phyloP scores from a whole-genome alignment of 2,888 invertebrate species.

The Trichogramma dendrolimi region DNA sequence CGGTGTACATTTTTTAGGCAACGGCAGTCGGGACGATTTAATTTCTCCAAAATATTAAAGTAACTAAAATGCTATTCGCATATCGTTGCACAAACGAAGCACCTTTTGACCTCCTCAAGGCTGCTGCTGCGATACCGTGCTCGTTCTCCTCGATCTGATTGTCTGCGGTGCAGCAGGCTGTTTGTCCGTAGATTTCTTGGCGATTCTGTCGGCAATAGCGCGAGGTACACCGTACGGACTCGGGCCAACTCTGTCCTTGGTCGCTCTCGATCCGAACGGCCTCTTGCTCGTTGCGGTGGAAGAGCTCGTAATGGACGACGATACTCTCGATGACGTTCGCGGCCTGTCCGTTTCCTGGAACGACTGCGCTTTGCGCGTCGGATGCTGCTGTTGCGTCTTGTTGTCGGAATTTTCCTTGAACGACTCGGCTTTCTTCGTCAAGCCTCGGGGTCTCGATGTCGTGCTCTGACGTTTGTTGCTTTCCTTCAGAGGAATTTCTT shows the following conservation, averaged over 20 bases:
- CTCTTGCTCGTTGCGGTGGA: slow-evolving; percentile 39
- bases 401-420: slow-evolving; percentile 14
- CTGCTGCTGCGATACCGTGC: slow-evolving; percentile 4
- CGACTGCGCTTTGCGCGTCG: slow-evolving; percentile 21
- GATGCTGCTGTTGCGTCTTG: slow-evolving; percentile 15
- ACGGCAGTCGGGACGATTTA: too few relatives aligned
- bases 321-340: slow-evolving; percentile 39
- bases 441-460: too few relatives aligned
- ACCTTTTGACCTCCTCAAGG: not conserved
- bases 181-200: slow-evolving; percentile 48
- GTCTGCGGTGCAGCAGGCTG: not conserved
- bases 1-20: too few relatives aligned
- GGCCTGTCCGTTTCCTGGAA: slow-evolving; percentile 23
- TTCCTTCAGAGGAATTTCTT: too few relatives aligned
- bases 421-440: slow-evolving; percentile 15
- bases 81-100: too few relatives aligned
- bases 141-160: slow-evolving; percentile 14
- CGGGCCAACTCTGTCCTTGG: slow-evolving; percentile 51
- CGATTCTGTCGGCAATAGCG: slow-evolving; percentile 40
- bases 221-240: slow-evolving; percentile 45
- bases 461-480: too few relatives aligned
- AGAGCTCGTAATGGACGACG: slow-evolving; percentile 36
- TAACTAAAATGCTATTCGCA: too few relatives aligned
- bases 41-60: too few relatives aligned
- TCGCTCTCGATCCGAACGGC: not conserved